Evolutionary conservation across 2,113 vertebrate genomes (phyloP).

Genomic region (Cacatua alba): DNA sequence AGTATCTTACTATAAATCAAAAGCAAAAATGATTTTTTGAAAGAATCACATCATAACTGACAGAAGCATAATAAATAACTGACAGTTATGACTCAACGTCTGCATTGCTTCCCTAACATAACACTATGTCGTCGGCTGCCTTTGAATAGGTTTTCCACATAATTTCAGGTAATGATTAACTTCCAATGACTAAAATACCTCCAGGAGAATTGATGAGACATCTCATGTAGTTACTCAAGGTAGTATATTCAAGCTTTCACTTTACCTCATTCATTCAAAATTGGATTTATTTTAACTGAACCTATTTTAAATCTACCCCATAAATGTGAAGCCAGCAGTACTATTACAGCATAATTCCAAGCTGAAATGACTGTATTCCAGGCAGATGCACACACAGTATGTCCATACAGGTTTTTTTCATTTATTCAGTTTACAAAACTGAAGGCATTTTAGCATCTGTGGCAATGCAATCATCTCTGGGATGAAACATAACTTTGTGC

Average conservation of each 20-base stretch:
- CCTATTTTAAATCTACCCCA: neutral
- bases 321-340: neutral
- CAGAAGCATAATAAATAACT: conserved; percentile 31
- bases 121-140: neutral
- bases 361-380: neutral
- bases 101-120: conserved; percentile 62
- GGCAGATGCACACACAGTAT: neutral
- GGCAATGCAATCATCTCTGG: neutral
- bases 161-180: conserved; percentile 71
- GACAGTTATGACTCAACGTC: conserved; percentile 69
- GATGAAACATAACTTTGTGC: neutral
- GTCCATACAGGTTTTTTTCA: neutral
- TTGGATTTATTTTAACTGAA: neutral
- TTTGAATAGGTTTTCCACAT: conserved; percentile 18
- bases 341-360: neutral
- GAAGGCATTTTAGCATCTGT: neutral
- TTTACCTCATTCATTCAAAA: neutral
- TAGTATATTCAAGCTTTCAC: neutral
- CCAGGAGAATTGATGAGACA: conserved; percentile 22
- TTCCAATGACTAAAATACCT: conserved; percentile 60
- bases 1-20: neutral
- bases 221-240: neutral
- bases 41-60: neutral
- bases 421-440: neutral
- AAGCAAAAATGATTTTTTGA: neutral